These are phyloP conservation scores for Ciconia stormi DNA, from an alignment of 2,113 vertebrate genomes.

Conservation along the genomic window DNA sequence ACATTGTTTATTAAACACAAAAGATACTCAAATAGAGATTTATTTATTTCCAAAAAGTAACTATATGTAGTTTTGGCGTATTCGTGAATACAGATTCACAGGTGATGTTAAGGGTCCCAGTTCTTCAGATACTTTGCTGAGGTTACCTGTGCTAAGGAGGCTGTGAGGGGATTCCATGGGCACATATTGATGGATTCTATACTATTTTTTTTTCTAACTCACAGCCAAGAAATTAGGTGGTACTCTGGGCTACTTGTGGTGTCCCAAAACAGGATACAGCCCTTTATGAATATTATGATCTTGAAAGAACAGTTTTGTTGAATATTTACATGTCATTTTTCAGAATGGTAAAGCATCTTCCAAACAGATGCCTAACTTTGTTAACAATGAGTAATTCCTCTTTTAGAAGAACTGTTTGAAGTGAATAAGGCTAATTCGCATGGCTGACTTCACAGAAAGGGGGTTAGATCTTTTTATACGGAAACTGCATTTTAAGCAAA, in stretches of 20 bases:
- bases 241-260: neutral
- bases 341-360: neutral
- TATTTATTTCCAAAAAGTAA: neutral
- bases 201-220: neutral
- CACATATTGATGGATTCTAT: fast-evolving
- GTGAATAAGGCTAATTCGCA: neutral
- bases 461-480: neutral
- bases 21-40: neutral
- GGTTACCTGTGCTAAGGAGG: neutral
- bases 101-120: fast-evolving
- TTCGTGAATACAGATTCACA: neutral
- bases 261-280: neutral
- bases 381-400: neutral
- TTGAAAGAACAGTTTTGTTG: neutral
- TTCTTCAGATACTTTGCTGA: neutral
- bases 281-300: neutral
- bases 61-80: fast-evolving
- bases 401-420: neutral
- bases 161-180: neutral
- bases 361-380: neutral
- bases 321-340: neutral
- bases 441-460: neutral
- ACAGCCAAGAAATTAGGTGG: neutral
- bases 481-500: neutral
- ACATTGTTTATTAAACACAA: neutral